Percentiles rank a stretch among this genome's conserved stretches.
Evolutionary conservation across 2,888 invertebrate species (phyloP).

Genomic region (Acronicta leporina): DNA sequence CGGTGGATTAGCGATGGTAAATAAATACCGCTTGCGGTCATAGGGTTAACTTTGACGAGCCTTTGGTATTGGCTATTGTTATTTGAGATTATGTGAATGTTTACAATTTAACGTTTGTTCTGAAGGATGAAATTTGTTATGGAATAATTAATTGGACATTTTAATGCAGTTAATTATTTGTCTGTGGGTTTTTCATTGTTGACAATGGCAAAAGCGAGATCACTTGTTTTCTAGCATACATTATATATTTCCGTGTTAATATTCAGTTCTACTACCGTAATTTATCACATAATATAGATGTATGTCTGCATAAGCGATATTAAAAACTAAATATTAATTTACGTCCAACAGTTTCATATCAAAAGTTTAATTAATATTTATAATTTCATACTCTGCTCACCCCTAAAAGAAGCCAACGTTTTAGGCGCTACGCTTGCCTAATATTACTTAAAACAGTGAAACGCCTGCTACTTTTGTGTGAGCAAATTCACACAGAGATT

Average conservation of each 20-base stretch:
- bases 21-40: slow-evolving; percentile 56
- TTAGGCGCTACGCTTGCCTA: not conserved
- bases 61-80: slow-evolving; percentile 52
- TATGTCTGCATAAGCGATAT: not conserved
- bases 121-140: slow-evolving; percentile 20
- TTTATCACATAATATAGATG: too few relatives aligned
- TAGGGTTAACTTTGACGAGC: slow-evolving; percentile 51
- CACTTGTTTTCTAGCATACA: too few relatives aligned
- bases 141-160: slow-evolving; percentile 26
- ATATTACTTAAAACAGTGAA: not conserved
- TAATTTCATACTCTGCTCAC: slow-evolving; percentile 13
- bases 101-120: slow-evolving; percentile 37
- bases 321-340: not conserved
- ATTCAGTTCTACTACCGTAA: too few relatives aligned
- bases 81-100: slow-evolving; percentile 43
- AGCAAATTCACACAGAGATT: slow-evolving; percentile 17
- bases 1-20: slow-evolving; percentile 63
- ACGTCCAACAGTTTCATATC: slow-evolving; percentile 2
- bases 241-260: too few relatives aligned
- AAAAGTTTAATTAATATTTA: slow-evolving; percentile 14
- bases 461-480: slow-evolving; percentile 24
- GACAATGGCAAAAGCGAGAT: not conserved
- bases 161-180: slow-evolving; percentile 8
- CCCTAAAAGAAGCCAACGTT: slow-evolving; percentile 1
- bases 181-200: not conserved